Base-by-base conservation (phyloP, 1,140 invertebrate genomes). In the Leptinotarsa texana region DNA sequence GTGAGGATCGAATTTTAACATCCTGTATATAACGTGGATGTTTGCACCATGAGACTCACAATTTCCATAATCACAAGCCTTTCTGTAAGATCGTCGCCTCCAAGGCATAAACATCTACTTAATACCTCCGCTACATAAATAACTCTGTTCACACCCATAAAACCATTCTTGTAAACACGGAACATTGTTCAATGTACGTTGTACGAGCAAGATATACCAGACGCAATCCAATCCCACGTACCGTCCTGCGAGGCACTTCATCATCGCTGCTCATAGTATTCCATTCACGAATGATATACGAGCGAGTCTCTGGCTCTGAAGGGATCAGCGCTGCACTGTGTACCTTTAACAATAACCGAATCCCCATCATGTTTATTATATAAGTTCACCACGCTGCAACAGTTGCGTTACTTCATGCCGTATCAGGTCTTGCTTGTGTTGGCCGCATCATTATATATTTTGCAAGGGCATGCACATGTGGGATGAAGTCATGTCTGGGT, bases 341-440 rank as follows among this genome's bases (percentile, higher is more conserved):
- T 63, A 63, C n/a, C 22, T 22, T 63, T 63, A 63, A 63, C 61
- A 63, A 63, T 63, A 63, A 63, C 61, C 61, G 22, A 63, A 63
- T 63, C 22, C 22, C 61, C n/a, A 63, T n/a, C n/a, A 63, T n/a
- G 33, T n/a, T 63, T 63, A 63, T 63, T 63, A 22, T 63, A 22
- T 17, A 63, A 63, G 61, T 63, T 63, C 17, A 63, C 8, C n/a
- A n/a, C 3, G 61, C n/a, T 63, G 22, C 22, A 22, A 15, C 22
- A 18, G 22, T 18, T 18, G 2, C n/a, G 22, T 63, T 63, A 63
- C 61, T 17, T 63, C n/a, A 13, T 63, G 22, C 4, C 3, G 22
- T 17, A 63, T 63, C 3, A 22, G 61, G 22, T 63, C 22, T 22
- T 18, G 15, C 22, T n/a, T 3, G 61, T 17, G n/a, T 17, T 63